Base-by-base conservation (phyloP, 2,888 invertebrate species). In the Craniophora ligustri region DNA sequence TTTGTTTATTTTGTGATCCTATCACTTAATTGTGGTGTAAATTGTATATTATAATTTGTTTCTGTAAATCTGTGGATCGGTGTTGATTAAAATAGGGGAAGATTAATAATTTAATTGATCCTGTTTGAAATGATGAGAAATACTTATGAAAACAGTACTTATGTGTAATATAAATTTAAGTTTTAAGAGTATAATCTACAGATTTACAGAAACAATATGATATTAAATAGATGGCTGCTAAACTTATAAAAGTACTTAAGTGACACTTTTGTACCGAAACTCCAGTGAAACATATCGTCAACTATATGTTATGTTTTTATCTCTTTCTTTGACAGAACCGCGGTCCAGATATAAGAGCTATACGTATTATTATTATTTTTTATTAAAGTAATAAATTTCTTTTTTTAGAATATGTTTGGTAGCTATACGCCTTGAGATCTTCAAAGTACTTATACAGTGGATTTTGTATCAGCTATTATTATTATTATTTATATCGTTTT, bases 201-300 rank as follows among this genome's bases (percentile, higher is more conserved):
- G 68, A 72, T 76, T 77, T 69, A 70, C 71, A 70, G 32, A 42
- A 31, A 14, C 16, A 39, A 40, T 16, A n/a, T 19, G 40, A 54
- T 19, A 18, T 49, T 31, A 38, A 32, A 30, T 57, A 66, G 50
- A 77, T 83, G 88, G 87, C 87, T 86, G 88, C 88, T 87, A 86
- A n/a, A 87, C 87, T 88, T 88, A 88, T 82, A 73, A 62, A 70
- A 47, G 88, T 88, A 88, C 88, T 88, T 88, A 88, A 81, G 78
- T 61, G 31, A 63, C 54, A 63, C 49, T 63, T 75, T 77, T 78
- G 75, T 83, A 81, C 82, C 78, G 78, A 78, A 77, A 76, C 82
- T 83, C 88, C 88, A 86, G 88, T 87, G 86, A 83, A 77, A 38
- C 8, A 40, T 45, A 56, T 41, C 38, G 14, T 60, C 38, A 42